Percentiles rank a stretch among this genome's conserved stretches.
These are phyloP conservation scores for Eupithecia subumbrata DNA, from an alignment of 2,888 invertebrate genomes.

Conservation along the genomic window DNA sequence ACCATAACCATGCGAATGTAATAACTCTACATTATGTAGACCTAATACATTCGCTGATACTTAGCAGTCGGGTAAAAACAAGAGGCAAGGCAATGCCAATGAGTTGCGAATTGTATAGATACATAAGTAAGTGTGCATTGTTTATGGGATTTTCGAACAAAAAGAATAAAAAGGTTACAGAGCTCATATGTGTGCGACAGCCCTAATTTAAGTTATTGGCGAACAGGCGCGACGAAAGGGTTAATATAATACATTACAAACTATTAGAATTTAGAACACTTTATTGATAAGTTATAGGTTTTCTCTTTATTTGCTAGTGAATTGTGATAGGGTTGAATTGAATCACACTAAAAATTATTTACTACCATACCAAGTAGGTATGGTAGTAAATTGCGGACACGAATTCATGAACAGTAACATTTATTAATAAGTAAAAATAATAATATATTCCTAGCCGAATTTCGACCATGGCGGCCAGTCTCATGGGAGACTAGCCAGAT, in stretches of 20 bases:
- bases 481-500: no score
- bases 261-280: neutral
- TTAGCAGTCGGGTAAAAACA: neutral
- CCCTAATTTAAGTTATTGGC: conserved; percentile 6
- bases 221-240: neutral
- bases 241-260: neutral
- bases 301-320: neutral
- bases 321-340: neutral
- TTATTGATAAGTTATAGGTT: neutral
- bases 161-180: neutral
- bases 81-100: neutral
- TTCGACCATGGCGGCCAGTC: no score
- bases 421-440: no score
- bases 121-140: neutral
- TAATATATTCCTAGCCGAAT: no score
- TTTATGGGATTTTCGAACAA: neutral
- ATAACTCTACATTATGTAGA: neutral
- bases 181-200: neutral
- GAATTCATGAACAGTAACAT: no score
- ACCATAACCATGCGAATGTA: no score
- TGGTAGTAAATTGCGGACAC: no score
- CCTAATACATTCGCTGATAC: neutral
- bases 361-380: no score
- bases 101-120: neutral
- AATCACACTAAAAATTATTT: no score